These are phyloP conservation scores for Platycheirus rosarum DNA, from an alignment of 2,888 invertebrate species.

Conservation along the genomic window DNA sequence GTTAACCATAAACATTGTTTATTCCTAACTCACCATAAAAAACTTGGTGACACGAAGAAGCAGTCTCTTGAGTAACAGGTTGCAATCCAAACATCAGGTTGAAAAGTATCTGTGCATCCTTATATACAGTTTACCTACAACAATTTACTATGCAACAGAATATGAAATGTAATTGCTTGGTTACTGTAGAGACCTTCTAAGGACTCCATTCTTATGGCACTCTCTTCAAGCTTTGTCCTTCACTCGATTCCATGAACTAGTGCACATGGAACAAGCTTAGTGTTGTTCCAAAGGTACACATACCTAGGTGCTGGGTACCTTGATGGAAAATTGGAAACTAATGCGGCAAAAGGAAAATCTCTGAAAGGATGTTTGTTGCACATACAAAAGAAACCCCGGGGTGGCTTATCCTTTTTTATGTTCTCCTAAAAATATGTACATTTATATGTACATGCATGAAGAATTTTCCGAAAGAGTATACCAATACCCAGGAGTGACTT, in stretches of 20 bases:
- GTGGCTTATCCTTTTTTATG: slow-evolving; percentile 34
- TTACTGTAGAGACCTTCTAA: slow-evolving; percentile 24
- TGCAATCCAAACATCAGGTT: slow-evolving; percentile 18
- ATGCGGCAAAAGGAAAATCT: neutral
- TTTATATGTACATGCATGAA: slow-evolving; percentile 46
- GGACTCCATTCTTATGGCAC: slow-evolving; percentile 2
- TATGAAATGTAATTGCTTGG: slow-evolving; percentile 47
- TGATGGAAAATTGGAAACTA: slow-evolving; percentile 23
- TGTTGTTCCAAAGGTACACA: slow-evolving; percentile 17
- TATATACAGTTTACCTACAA: neutral
- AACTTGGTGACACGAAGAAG: slow-evolving; percentile 35
- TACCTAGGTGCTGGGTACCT: neutral
- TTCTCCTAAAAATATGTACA: slow-evolving; percentile 48
- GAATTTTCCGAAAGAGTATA: neutral
- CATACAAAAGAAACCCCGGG: slow-evolving; percentile 13
- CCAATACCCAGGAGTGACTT: slow-evolving; percentile 2
- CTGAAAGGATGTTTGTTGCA: slow-evolving; percentile 11
- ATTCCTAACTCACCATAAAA: slow-evolving; percentile 6
- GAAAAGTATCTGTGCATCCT: slow-evolving; percentile 12
- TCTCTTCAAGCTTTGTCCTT: neutral
- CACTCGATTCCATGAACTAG: slow-evolving; percentile 2
- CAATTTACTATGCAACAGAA: slow-evolving; percentile 40
- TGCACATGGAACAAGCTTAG: slow-evolving; percentile 11
- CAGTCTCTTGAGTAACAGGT: slow-evolving; percentile 54
- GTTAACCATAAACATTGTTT: slow-evolving; percentile 14